Evolutionary conservation across 1,140 invertebrate genomes (phyloP).

Genomic region (Drosophila persimilis): DNA sequence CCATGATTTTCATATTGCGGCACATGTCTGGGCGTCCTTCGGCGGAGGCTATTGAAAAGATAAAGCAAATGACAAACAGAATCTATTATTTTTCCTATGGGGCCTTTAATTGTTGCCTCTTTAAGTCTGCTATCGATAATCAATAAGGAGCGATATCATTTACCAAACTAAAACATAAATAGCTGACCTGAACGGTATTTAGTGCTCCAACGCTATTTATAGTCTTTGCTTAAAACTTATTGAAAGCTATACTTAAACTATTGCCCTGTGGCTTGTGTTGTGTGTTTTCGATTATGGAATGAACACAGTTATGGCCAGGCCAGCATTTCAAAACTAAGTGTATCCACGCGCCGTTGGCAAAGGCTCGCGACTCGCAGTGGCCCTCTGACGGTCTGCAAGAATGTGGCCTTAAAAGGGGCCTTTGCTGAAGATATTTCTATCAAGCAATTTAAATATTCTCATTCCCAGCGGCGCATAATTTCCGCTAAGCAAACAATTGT

Average conservation of each 20-base stretch:
- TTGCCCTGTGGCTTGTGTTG: background rate
- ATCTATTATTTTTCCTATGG: too few species aligned
- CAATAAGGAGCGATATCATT: too few species aligned
- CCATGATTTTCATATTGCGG: conserved; percentile 2
- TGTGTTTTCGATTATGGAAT: background rate
- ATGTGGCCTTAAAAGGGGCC: conserved; percentile 34
- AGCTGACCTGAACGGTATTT: conserved; percentile 4
- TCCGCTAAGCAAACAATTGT: conserved; percentile 69
- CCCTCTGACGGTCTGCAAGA: conserved; percentile 7
- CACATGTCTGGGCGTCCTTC: too few species aligned
- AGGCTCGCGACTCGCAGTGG: background rate
- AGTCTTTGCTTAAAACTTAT: conserved; percentile 19
- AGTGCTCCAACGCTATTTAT: too few species aligned
- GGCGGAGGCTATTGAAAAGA: too few species aligned
- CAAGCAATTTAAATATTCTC: conserved; percentile 72
- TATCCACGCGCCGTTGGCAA: conserved; percentile 7
- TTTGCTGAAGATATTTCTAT: conserved; percentile 38
- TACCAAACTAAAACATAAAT: too few species aligned
- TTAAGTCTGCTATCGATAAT: too few species aligned
- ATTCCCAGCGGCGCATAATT: conserved; percentile 39
- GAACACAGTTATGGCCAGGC: background rate
- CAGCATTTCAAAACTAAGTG: background rate
- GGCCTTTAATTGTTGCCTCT: too few species aligned
- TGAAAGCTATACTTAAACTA: conserved; percentile 15
- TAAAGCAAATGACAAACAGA: too few species aligned